Evolutionary conservation across 2,888 invertebrate species (phyloP).

Genomic region (Philonicus albiceps): DNA sequence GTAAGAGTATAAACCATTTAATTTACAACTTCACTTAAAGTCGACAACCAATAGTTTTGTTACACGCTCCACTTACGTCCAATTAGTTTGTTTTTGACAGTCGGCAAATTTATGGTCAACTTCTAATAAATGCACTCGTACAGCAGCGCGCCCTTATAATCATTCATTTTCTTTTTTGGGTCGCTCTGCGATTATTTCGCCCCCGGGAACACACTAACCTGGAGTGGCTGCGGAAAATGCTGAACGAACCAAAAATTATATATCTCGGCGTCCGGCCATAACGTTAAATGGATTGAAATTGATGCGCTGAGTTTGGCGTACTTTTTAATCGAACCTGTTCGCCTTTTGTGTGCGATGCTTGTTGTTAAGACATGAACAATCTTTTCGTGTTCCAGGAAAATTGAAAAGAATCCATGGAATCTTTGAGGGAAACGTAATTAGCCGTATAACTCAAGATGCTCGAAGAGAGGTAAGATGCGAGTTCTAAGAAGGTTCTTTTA

Average conservation of each 20-base stretch:
- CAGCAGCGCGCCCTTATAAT: conserved; percentile 23
- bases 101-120: conserved; percentile 37
- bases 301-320: conserved; percentile 19
- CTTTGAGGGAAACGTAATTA: not conserved
- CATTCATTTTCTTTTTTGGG: conserved; percentile 25
- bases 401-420: not conserved
- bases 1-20: conserved; percentile 37
- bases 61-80: conserved; percentile 40
- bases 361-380: not conserved
- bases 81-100: conserved; percentile 40
- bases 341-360: not conserved
- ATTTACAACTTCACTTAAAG: conserved; percentile 40
- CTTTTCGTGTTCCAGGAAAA: not conserved
- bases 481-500: not conserved
- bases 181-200: conserved; percentile 2
- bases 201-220: not conserved
- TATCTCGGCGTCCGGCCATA: not conserved
- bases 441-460: not conserved
- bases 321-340: not conserved
- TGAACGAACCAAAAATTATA: not conserved
- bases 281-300: conserved; percentile 34
- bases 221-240: not conserved
- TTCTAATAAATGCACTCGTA: conserved; percentile 41
- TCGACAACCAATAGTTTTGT: conserved; percentile 41
- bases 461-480: not conserved